These are phyloP conservation scores for Galerucella calmariensis DNA, from an alignment of 2,888 invertebrate genomes.

Conservation along the genomic window DNA sequence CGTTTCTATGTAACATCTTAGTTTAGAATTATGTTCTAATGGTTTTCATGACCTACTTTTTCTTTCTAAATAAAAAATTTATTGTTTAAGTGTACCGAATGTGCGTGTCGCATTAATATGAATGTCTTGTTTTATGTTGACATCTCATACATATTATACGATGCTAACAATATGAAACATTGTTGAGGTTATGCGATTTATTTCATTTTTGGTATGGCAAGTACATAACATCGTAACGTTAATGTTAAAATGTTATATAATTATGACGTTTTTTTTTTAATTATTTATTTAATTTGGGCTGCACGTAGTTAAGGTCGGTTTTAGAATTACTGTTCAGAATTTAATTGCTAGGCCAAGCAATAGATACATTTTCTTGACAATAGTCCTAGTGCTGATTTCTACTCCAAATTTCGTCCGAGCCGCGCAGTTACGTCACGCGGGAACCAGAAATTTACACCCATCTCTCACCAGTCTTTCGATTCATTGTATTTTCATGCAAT, in stretches of 20 bases:
- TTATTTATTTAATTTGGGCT: not conserved
- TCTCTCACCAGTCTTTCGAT: no score
- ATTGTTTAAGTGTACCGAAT: slow-evolving; percentile 7
- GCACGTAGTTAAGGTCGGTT: no score
- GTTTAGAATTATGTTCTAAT: slow-evolving; percentile 7
- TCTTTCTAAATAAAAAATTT: slow-evolving; percentile 8
- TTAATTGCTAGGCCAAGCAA: no score
- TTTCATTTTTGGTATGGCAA: not conserved
- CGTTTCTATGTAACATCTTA: not conserved
- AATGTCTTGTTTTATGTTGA: slow-evolving; percentile 11
- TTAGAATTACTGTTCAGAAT: no score
- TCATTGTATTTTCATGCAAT: no score
- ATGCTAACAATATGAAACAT: not conserved
- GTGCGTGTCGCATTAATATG: slow-evolving; percentile 16
- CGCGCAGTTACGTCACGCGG: no score
- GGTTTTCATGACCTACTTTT: slow-evolving; percentile 5
- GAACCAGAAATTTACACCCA: no score
- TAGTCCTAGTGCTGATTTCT: no score
- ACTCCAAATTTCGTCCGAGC: no score
- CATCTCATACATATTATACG: not conserved
- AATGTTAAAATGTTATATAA: slow-evolving; percentile 1
- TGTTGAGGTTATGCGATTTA: not conserved
- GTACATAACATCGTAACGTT: not conserved
- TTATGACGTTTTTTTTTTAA: not conserved
- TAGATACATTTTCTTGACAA: no score